Conservation (phyloP, 2,888 invertebrate species). For the Caenorhabditis zanzibari region DNA sequence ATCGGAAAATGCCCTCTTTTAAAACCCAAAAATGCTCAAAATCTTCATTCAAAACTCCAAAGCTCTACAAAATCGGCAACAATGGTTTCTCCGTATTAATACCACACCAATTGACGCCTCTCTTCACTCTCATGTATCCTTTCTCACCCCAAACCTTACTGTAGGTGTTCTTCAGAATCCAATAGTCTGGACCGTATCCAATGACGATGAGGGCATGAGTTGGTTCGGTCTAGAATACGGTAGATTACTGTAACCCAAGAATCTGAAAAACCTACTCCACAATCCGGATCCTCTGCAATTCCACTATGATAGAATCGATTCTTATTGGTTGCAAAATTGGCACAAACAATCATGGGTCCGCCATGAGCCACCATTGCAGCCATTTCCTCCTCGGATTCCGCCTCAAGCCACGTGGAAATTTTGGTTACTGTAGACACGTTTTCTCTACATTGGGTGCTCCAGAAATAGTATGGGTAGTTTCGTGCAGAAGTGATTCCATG, state of each 20-base stretch:
- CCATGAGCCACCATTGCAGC: slow-evolving; percentile 26
- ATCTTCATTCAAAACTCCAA: neutral
- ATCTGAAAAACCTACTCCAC: slow-evolving; percentile 18
- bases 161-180: slow-evolving; percentile 59
- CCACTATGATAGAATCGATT: slow-evolving; percentile 53
- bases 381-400: slow-evolving; percentile 47
- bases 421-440: slow-evolving; percentile 8
- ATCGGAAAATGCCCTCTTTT: no score
- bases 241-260: no score
- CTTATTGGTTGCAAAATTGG: slow-evolving; percentile 57
- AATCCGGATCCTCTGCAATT: slow-evolving; percentile 56
- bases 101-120: slow-evolving; percentile 62
- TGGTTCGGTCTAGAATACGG: slow-evolving; percentile 46
- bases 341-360: slow-evolving; percentile 53
- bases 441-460: slow-evolving; percentile 12
- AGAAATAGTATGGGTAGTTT: slow-evolving; percentile 46
- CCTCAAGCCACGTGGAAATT: slow-evolving; percentile 28
- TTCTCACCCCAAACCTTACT: slow-evolving; percentile 58
- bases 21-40: neutral
- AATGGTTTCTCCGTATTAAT: slow-evolving; percentile 51
- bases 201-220: slow-evolving; percentile 54
- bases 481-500: slow-evolving; percentile 39
- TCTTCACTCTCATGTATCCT: slow-evolving; percentile 56
- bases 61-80: slow-evolving; percentile 43
- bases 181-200: slow-evolving; percentile 58